These are phyloP conservation scores for Patiria miniata DNA, from an alignment of 35 echinoderm and acorn worm genomes.

Conservation along the genomic window DNA sequence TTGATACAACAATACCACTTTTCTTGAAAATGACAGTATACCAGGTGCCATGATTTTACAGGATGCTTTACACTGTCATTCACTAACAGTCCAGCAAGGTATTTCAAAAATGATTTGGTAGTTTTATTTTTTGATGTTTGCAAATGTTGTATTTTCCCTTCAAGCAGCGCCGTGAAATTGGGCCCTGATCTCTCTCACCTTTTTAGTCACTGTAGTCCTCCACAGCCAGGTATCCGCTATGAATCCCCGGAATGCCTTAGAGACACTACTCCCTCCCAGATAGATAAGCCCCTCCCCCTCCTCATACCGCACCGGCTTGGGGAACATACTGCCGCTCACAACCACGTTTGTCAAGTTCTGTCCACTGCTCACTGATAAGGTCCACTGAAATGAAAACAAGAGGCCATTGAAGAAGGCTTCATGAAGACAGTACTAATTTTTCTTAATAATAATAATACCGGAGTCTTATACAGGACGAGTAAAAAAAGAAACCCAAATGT, in stretches of 20 bases:
- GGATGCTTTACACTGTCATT: no score
- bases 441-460: no score
- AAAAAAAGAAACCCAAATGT: no score
- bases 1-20: no score
- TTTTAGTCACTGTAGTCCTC: conserved; percentile 28
- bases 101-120: no score
- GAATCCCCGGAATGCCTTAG: conserved; percentile 33
- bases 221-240: conserved; percentile 47
- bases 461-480: no score
- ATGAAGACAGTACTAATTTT: neutral
- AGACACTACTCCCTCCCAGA: conserved; percentile 40
- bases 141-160: no score
- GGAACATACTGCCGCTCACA: neutral
- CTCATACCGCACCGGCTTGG: conserved; percentile 14
- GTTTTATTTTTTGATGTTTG: no score
- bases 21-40: no score
- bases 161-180: no score
- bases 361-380: neutral
- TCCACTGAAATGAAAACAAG: conserved; percentile 28
- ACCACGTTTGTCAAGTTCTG: neutral
- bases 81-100: no score
- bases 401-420: neutral
- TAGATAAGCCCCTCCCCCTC: conserved; percentile 40
- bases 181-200: neutral
- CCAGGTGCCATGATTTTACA: no score